Conservation (phyloP, 1,140 invertebrate species). For the Leptoteleia sp. region DNA sequence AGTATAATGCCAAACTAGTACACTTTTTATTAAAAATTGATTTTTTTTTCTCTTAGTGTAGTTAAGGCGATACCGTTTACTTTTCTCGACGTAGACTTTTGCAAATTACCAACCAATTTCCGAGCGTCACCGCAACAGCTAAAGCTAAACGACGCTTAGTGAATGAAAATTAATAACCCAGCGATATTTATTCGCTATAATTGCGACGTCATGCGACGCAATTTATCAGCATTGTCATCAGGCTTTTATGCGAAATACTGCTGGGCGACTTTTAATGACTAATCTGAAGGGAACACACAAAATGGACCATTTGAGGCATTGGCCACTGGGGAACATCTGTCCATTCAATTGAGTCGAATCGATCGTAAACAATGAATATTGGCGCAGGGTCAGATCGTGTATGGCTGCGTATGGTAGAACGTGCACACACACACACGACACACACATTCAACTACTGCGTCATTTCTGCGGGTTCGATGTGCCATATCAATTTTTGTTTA, state of each 20-base stretch:
- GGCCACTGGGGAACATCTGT: slow-evolving; percentile 70
- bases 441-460: too few relatives aligned
- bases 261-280: slow-evolving; percentile 54
- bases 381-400: background rate
- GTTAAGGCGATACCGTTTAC: too few relatives aligned
- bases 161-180: slow-evolving; percentile 31
- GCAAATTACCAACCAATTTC: too few relatives aligned
- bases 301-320: slow-evolving; percentile 38
- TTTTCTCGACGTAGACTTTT: too few relatives aligned
- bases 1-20: too few relatives aligned
- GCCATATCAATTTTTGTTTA: too few relatives aligned
- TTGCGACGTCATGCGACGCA: slow-evolving; percentile 25
- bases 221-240: slow-evolving; percentile 46
- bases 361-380: slow-evolving; percentile 69
- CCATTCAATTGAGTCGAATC: slow-evolving; percentile 65
- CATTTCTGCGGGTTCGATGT: too few relatives aligned
- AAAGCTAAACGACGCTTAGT: slow-evolving; percentile 8
- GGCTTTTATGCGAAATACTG: slow-evolving; percentile 32
- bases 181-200: slow-evolving; percentile 46
- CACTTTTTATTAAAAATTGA: too few relatives aligned
- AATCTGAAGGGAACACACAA: slow-evolving; percentile 44
- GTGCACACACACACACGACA: too few relatives aligned
- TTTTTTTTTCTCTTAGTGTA: too few relatives aligned
- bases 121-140: background rate
- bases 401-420: too few relatives aligned